Evolutionary conservation across 2,888 invertebrate species (phyloP).

Genomic region (Globia sparganii): DNA sequence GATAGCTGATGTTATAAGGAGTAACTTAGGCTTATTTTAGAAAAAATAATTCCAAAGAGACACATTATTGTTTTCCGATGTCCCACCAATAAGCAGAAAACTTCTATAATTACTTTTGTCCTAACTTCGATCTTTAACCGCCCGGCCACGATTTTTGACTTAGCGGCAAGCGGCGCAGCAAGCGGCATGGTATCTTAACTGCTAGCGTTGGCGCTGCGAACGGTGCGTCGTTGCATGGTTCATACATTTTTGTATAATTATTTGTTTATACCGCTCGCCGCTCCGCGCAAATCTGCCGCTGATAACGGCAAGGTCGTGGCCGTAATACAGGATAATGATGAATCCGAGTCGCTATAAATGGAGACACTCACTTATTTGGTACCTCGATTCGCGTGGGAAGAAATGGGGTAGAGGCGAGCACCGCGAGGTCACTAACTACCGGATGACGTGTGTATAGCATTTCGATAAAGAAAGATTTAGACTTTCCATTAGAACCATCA

Average conservation of each 20-base stretch:
- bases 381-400: slow-evolving; percentile 36
- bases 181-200: too few relatives aligned
- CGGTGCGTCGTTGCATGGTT: too few relatives aligned
- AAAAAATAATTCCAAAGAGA: too few relatives aligned
- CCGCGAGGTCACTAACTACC: slow-evolving; percentile 22
- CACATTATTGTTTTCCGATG: too few relatives aligned
- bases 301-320: too few relatives aligned
- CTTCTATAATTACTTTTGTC: neutral
- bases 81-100: too few relatives aligned
- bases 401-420: slow-evolving; percentile 18
- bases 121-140: neutral
- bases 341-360: neutral
- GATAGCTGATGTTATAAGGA: neutral
- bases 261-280: too few relatives aligned
- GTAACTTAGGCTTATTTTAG: neutral
- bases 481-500: neutral
- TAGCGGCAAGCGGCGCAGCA: too few relatives aligned
- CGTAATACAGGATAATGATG: neutral
- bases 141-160: too few relatives aligned
- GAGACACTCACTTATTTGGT: slow-evolving; percentile 10
- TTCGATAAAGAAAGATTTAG: slow-evolving; percentile 21
- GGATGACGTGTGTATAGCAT: slow-evolving; percentile 2
- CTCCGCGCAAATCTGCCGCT: too few relatives aligned
- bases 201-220: too few relatives aligned
- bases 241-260: too few relatives aligned